Base-by-base conservation (phyloP, 2,888 invertebrate genomes). In the Scaptomyza reducta region DNA sequence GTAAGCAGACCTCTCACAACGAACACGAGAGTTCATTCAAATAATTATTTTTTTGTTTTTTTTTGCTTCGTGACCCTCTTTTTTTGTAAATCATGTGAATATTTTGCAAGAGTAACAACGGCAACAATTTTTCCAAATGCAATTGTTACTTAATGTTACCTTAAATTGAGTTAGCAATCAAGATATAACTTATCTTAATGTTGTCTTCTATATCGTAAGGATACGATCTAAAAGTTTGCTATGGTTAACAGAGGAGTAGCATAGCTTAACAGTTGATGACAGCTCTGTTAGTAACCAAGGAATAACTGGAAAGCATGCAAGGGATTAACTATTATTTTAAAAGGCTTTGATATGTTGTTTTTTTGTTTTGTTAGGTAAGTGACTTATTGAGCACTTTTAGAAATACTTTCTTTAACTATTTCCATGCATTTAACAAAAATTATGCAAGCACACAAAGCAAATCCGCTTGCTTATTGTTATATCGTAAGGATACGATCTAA, bases 1-100 rank as follows among this genome's bases (percentile, higher is more conserved):
- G 40, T 22, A 22, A 22, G 22, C 22, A 22, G 22, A 22, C 22
- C 3, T 22, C 22, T 4, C 22, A 22, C 13, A 31, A 35, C 46
- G 40, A 40, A 42, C 25, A 63, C 60, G 58, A 60, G 60, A 60
- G 59, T 78, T 74, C 69, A 58, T 46, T 41, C 38, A 58, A 66
- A 62, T 63, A 58, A 57, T 54, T 33, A 45, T 54, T 57, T 65
- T 65, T 47, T 61, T 56, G 56, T 75, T 38, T 33, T 35, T 35
- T 35, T n/a, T 70, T 70, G 40, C 41, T 62, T 50, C 25, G 47
- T 68, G 60, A 47, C 76, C 76, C 71, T 63, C 56, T 59, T 75
- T 38, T 31, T 72, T 46, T 45, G 54, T 44, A 60, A 79, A 63
- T 77, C 64, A 77, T 77, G 80, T 73, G 77, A 77, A 66, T 58